Evolutionary conservation across 1,140 invertebrate species (phyloP), one percentile per base, ranked within the genome.

Genomic region (Battus philenor): DNA sequence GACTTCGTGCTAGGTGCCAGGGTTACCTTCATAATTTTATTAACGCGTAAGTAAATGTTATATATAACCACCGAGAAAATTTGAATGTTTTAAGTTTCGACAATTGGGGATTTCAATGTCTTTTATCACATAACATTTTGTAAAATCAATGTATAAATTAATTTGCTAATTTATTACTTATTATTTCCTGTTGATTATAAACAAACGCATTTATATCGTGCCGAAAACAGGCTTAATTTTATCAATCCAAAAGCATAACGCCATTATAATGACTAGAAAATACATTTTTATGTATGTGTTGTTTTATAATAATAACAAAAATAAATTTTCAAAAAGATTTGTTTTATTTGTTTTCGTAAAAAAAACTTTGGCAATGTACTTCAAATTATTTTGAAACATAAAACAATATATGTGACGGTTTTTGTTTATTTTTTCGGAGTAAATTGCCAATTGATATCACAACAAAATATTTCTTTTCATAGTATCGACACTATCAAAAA

Each of bases 391-490:
- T n/a, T n/a, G n/a, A n/a, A n/a, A n/a, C n/a, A n/a, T n/a, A n/a
- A n/a, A n/a, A n/a, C n/a, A n/a, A n/a, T n/a, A n/a, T n/a, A n/a
- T n/a, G n/a, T n/a, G n/a, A n/a, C n/a, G n/a, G n/a, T n/a, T n/a
- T n/a, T n/a, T n/a, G n/a, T n/a, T n/a, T n/a, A n/a, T n/a, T n/a
- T n/a, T n/a, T n/a, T n/a, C n/a, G n/a, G n/a, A n/a, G n/a, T n/a
- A n/a, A n/a, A n/a, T n/a, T n/a, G n/a, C n/a, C n/a, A n/a, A n/a
- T n/a, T n/a, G n/a, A n/a, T n/a, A n/a, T n/a, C n/a, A n/a, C n/a
- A n/a, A n/a, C n/a, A 73, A 78, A 74, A 68, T 78, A 74, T 80
- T 80, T 77, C 78, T 81, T 80, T 82, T 82, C 65, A 68, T 76
- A 70, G 73, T n/a, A n/a, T n/a, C n/a, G n/a, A n/a, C n/a, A n/a